Evolutionary conservation across 2,113 vertebrate genomes (phyloP), one percentile per base, ranked within the genome.

Genomic region (Periophthalmodon schlosseri): DNA sequence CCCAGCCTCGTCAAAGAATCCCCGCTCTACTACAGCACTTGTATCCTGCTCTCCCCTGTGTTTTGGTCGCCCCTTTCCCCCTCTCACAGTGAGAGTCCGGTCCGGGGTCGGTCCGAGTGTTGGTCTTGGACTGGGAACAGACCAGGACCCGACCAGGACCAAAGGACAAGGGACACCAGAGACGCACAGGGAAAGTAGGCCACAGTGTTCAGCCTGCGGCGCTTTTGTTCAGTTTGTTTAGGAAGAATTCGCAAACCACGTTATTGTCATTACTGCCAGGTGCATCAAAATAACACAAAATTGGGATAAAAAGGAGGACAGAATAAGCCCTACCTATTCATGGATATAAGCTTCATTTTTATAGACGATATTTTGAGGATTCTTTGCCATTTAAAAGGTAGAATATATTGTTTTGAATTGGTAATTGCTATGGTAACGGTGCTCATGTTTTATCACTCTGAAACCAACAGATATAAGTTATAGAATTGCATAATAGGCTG

Each of bases 91-190:
- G 78, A 84, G 61, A 85, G 86, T 87, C 88, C 88, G 90, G 86
- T 79, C 88, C 87, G 78, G 72, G 91, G 87, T 90, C 87, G 88
- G 80, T 39, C 78, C 76, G 79, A 85, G 89, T 90, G 91, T 91
- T 93, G 89, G 76, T 91, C 86, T 93, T 93, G 92, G 89, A 60
- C 84, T 69, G 81, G 46, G 70, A 70, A 76, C 68, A 82, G 83
- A 72, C 80, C 72, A 88, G 69, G 69, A 69, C 78, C 68, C 81
- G 83, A 74, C 80, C 72, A 88, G 69, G 79, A 72, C 71, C 75
- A 77, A 79, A 85, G 84, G 80, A 81, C 46, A 21, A 70, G 69
- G 68, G 74, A 68, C 72, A 28, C 13, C 39, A 70, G 67, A 71
- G 77, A 79, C 67, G 66, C 66, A 74, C 14, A 69, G 72, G 78